Evolutionary conservation across 2,113 vertebrate genomes (phyloP), one percentile per base, ranked within the genome.

Genomic region (Cebidichthys violaceus): DNA sequence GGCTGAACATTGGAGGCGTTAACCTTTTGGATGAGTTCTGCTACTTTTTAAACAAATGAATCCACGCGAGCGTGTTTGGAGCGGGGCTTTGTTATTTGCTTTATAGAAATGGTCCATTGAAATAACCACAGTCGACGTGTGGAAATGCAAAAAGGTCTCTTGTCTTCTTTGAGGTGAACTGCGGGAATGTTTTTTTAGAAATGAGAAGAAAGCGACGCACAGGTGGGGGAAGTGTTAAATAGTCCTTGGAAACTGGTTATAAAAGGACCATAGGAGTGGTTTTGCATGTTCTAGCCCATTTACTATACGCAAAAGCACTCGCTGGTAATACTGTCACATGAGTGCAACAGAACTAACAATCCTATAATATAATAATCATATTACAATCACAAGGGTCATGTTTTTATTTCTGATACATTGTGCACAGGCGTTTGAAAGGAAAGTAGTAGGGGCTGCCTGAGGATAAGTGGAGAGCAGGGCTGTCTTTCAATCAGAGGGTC

Each of bases 21-120:
- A 64, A 75, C 89, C 88, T 87, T 61, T 85, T 64, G 78, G n/a
- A 68, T 14, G 37, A 60, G 14, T 27, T 85, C 77, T 67, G 65
- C 59, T 33, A n/a, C n/a, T 78, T 89, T 17, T 47, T 81, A 81
- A 66, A 81, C 72, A 65, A 79, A 79, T 70, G 70, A 60, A 47
- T 50, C 77, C 27, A 2, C 52, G 39, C n/a, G 13, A 54, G 37
- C 13, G 2, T 8, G 54, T 47, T 55, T 22, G 0, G 3, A 66
- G 11, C 2, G 10, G 3, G n/a, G 11, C 9, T 29, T 69, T 43
- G 6, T 9, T 43, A 0, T 59, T 65, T 52, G 15, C 15, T 47
- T 79, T 8, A 20, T 35, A 39, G 9, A 4, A 17, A 79, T 11
- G 27, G 27, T 43, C 9, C 22, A 4, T 13, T 66, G 9, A 52